phyloP scores from a whole-genome alignment of 2,113 vertebrate species.

The Platichthys flesus region DNA sequence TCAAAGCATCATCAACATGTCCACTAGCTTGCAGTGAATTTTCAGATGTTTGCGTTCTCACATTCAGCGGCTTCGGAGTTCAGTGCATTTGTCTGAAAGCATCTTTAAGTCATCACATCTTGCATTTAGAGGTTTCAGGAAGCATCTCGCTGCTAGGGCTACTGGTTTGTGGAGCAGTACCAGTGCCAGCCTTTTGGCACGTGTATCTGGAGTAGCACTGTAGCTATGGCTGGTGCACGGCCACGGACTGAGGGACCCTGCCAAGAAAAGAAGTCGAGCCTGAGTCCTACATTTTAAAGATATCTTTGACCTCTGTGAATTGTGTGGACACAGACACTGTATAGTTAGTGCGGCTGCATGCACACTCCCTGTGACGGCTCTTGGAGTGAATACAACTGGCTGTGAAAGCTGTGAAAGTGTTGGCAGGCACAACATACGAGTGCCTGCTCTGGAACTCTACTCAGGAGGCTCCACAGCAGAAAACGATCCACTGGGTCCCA shows the following conservation, averaged over 20 bases:
- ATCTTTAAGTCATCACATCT: not conserved
- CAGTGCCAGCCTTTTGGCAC: not conserved
- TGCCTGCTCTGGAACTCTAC: slow-evolving; percentile 50
- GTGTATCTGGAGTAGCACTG: not conserved
- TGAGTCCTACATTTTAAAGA: slow-evolving; percentile 34
- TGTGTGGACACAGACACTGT: slow-evolving; percentile 4
- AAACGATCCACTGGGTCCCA: slow-evolving; percentile 42
- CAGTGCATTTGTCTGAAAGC: not conserved
- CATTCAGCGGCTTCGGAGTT: not conserved
- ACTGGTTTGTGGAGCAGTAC: not conserved
- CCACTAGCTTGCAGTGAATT: no score
- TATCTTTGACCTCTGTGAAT: slow-evolving; percentile 20
- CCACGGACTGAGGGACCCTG: slow-evolving; percentile 7
- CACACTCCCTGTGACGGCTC: slow-evolving; percentile 25
- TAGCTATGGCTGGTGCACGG: not conserved
- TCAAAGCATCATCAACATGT: no score
- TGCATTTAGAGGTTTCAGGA: no score
- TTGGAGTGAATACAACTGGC: slow-evolving; percentile 30
- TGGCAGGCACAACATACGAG: slow-evolving; percentile 43
- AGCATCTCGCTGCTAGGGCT: no score
- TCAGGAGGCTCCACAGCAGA: slow-evolving; percentile 30
- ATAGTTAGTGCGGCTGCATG: slow-evolving; percentile 15
- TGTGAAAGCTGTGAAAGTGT: slow-evolving; percentile 52
- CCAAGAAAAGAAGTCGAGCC: slow-evolving; percentile 39
- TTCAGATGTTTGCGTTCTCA: no score